Evolutionary conservation across 2,888 invertebrate genomes (phyloP), one percentile per base, ranked within the genome.

Genomic region (Thecocarcelia acutangulata): DNA sequence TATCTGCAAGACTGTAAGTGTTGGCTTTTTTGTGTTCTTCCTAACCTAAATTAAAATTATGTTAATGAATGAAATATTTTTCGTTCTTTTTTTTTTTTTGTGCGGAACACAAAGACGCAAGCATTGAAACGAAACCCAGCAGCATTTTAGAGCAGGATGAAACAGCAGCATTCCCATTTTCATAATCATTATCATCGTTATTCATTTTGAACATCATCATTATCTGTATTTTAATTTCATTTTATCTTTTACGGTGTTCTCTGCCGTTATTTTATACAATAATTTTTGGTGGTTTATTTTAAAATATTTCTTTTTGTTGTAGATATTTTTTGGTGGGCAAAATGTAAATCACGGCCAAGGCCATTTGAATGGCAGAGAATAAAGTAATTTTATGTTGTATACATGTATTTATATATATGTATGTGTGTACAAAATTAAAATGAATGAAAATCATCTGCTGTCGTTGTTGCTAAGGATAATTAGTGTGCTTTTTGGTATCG

Each of bases 21-120:
- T 75, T 74, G 74, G 76, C 17, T 33, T 50, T 42, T 64, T 56
- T 54, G 56, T 80, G 73, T 86, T 48, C 87, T 88, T 87, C 87
- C 87, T 88, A 88, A 88, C 88, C 88, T 86, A 88, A 88, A 88
- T 88, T 88, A 89, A 89, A 89, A 89, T 88, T 89, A 89, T 89
- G 89, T 88, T 89, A 89, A 89, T 89, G 84, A 84, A 79, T 81
- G 80, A 83, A 82, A 80, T 21, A 58, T 15, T 68, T 76, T 76
- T 68, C 2, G 24, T 24, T 50, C 33, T 24, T 42, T 59, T 4
- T 8, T 74, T 74, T 37, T n/a, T 8, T 74, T 74, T 37, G 12
- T n/a, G 15, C 15, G 3, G 33, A 69, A 68, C 28, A 64, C 33
- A 73, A 42, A 44, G 50, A 46, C 48, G n/a, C 40, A 56, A 61